Base-by-base conservation (phyloP, 2,113 vertebrate species). In the Chitala chitala region DNA sequence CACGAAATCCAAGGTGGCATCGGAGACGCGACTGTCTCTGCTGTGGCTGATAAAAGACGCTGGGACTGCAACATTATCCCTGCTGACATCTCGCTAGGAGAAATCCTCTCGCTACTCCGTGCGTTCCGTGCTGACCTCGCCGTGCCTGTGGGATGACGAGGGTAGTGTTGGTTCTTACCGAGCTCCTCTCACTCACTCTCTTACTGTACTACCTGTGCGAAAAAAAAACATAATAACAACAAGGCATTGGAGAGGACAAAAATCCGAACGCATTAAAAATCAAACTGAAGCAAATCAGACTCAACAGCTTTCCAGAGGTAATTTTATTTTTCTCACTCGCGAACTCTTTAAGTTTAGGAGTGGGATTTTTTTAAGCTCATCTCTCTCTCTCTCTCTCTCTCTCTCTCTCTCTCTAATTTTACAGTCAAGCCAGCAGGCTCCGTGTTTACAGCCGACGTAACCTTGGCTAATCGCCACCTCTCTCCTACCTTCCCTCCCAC, bases 331-430 rank as follows among this genome's bases (percentile, higher is more conserved):
- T 63, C 59, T 33, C 33, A 63, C 20, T 63, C 31, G 33, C 29
- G n/a, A 29, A 61, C 38, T 36, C 58, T 61, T 61, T 63, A n/a
- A n/a, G n/a, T n/a, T n/a, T 38, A 63, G 56, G 7, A 38, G 33
- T 63, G 33, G n/a, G n/a, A n/a, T 24, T 17, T 24, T 53, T 6
- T 10, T 24, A n/a, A n/a, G n/a, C 69, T 54, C 50, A 4, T 40
- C 5, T 59, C 24, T 58, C 36, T 48, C 58, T 73, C 53, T 56
- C 24, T 15, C 24, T 74, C 55, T 53, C 46, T 65, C 51, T 75
- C 75, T 26, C 26, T 75, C 74, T 72, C 74, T 33, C 72, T 66
- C 42, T 61, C 75, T 77, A 66, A 79, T 81, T 78, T 73, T 78
- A 69, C 73, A 75, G 72, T 78, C 59, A 76, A 73, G 51, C 40